Evolutionary conservation across 2,888 invertebrate genomes (phyloP).

Genomic region (Tachina lurida): DNA sequence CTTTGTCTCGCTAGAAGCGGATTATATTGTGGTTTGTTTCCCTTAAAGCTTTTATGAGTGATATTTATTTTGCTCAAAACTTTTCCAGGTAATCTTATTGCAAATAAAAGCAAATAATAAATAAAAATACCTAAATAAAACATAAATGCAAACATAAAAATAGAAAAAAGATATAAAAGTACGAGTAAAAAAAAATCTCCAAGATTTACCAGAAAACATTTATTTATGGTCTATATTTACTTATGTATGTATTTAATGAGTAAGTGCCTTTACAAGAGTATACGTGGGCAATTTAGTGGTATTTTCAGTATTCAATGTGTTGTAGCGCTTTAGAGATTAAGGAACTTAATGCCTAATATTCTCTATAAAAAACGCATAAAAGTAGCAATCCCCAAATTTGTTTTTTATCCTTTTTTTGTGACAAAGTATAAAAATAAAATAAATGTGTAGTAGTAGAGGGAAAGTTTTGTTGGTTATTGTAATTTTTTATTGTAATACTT

Average conservation of each 20-base stretch:
- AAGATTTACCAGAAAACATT: slow-evolving; percentile 11
- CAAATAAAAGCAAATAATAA: slow-evolving; percentile 30
- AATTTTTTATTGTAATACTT: slow-evolving; percentile 47
- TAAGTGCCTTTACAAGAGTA: background rate
- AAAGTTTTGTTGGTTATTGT: slow-evolving; percentile 25
- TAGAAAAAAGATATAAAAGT: slow-evolving; percentile 15
- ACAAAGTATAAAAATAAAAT: slow-evolving; percentile 6
- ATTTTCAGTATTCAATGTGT: slow-evolving; percentile 16
- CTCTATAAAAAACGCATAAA: slow-evolving; percentile 2
- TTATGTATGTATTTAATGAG: slow-evolving; percentile 28
- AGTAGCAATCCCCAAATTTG: slow-evolving; percentile 14
- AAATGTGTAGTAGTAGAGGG: background rate
- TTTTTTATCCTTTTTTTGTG: slow-evolving; percentile 29
- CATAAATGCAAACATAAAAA: slow-evolving; percentile 30
- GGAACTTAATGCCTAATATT: slow-evolving; percentile 29
- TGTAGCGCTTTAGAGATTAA: slow-evolving; percentile 39
- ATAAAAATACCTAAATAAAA: slow-evolving; percentile 21
- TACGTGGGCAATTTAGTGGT: slow-evolving; percentile 8
- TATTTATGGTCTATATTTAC: background rate
- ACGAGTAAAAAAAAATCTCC: background rate
- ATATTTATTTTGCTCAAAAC: slow-evolving; percentile 9
- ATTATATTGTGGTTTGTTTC: slow-evolving; percentile 65
- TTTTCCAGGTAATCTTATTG: slow-evolving; percentile 47
- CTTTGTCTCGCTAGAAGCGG: slow-evolving; percentile 68
- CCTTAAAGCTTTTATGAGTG: slow-evolving; percentile 27